phyloP scores from a whole-genome alignment of 2,888 invertebrate species.

The Ochlodes sylvanus region DNA sequence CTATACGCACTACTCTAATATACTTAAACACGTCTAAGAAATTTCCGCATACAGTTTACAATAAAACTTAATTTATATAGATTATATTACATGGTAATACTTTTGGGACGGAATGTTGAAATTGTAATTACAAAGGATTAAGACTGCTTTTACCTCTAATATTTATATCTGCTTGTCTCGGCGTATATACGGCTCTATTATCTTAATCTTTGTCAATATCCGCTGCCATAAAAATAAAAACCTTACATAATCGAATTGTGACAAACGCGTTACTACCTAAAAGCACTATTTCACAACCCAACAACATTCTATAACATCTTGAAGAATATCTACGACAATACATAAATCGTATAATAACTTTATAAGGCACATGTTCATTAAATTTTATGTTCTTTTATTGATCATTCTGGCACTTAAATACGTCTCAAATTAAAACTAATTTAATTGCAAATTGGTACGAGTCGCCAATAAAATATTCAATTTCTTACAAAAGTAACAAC shows the following conservation, averaged over 20 bases:
- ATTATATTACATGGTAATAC: slow-evolving; percentile 69
- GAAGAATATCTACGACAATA: slow-evolving; percentile 34
- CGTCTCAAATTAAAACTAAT: slow-evolving; percentile 27
- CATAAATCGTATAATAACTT: slow-evolving; percentile 32
- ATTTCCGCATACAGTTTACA: slow-evolving; percentile 28
- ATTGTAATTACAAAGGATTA: slow-evolving; percentile 26
- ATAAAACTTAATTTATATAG: slow-evolving; percentile 38
- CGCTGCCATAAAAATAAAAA: slow-evolving; percentile 3
- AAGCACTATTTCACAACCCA: slow-evolving; percentile 62
- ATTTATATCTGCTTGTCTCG: slow-evolving; percentile 6
- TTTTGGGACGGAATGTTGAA: slow-evolving; percentile 74
- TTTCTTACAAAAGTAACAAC: slow-evolving; percentile 6
- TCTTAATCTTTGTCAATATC: slow-evolving; percentile 6
- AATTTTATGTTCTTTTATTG: slow-evolving; percentile 38
- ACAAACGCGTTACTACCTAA: slow-evolving; percentile 45
- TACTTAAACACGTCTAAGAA: slow-evolving; percentile 12
- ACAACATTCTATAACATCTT: slow-evolving; percentile 45
- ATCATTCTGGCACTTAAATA: slow-evolving; percentile 40
- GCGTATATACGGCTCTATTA: not conserved
- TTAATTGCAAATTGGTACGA: slow-evolving; percentile 36
- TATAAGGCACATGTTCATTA: slow-evolving; percentile 51
- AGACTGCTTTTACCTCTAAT: not conserved
- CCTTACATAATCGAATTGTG: slow-evolving; percentile 55
- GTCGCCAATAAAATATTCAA: slow-evolving; percentile 22
- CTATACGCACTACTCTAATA: slow-evolving; percentile 11